Base-by-base conservation (phyloP, 1,140 invertebrate species). In the Anadara kagoshimensis region DNA sequence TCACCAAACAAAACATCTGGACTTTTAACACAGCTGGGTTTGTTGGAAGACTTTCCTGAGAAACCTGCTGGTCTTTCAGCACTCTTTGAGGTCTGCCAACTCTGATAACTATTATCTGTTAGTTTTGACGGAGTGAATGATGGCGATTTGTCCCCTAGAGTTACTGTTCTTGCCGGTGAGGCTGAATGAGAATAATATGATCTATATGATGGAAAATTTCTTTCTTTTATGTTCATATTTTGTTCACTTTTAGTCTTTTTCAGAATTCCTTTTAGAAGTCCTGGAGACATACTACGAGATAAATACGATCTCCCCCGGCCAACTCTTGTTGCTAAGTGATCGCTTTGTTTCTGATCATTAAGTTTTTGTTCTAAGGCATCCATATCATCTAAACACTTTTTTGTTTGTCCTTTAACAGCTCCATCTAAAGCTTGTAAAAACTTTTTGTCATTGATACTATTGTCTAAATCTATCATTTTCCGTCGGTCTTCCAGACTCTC, bases 171-270 rank as follows among this genome's bases (percentile, higher is more conserved):
- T 64, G 24, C 45, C 24, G 51, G 71, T 44, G 67, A 71, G 51
- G 75, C 75, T 44, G 26, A 61, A 58, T 57, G 71, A n/a, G 66
- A 59, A 44, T 54, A 63, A 36, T 36, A 36, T 36, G 29, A 36
- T 36, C 29, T 36, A 36, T 36, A 36, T 41, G 64, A 71, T 62
- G 41, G 58, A 16, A n/a, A 49, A 20, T 63, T 75, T 14, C 74
- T 70, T 57, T 77, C 76, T 57, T 78, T 80, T 29, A 78, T 76
- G n/a, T 59, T 72, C 44, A 77, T 51, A 56, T 80, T 80, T 26
- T 80, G 78, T 54, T 78, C 78, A 56, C 76, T 77, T 24, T 79
- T 82, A 16, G 76, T 62, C 57, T 76, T 80, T 62, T 82, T 82
- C n/a, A 82, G 63, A 45, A 82, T 82, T 49, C 80, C 67, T 74